Percentiles rank a stretch among this genome's conserved stretches.
Conservation (phyloP, 2,888 invertebrate species). For the Neuroscelio doddi region DNA sequence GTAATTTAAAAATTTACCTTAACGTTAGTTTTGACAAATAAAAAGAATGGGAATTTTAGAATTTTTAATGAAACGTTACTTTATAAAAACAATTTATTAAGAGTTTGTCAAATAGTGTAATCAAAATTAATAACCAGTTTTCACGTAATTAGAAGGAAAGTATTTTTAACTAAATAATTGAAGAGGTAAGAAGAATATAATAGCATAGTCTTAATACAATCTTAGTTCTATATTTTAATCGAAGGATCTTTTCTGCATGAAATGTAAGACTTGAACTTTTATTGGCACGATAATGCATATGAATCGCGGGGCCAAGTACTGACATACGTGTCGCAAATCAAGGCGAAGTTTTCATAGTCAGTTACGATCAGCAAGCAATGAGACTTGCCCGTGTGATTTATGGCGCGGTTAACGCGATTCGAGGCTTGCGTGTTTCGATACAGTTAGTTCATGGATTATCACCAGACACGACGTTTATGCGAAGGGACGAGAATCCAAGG, state of each 20-base stretch:
- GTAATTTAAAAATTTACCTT: too few relatives aligned
- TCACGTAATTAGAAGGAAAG: too few relatives aligned
- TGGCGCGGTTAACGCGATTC: constrained; percentile 36
- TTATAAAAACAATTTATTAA: too few relatives aligned
- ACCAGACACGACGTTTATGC: constrained; percentile 42
- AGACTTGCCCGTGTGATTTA: constrained; percentile 47
- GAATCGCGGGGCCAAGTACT: constrained; percentile 8
- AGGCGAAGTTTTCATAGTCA: constrained; percentile 23
- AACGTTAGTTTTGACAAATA: too few relatives aligned
- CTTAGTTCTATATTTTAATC: background rate
- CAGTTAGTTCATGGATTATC: constrained; percentile 51
- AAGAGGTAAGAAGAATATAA: too few relatives aligned
- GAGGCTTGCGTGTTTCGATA: constrained; percentile 47
- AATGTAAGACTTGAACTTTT: constrained; percentile 16
- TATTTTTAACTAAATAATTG: too few relatives aligned
- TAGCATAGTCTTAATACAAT: too few relatives aligned
- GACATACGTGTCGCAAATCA: constrained; percentile 32
- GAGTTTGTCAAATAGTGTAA: too few relatives aligned
- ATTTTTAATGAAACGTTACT: too few relatives aligned
- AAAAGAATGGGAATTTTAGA: too few relatives aligned
- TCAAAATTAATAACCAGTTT: too few relatives aligned
- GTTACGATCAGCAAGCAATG: constrained; percentile 29
- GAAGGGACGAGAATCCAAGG: constrained; percentile 37
- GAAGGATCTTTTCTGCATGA: background rate
- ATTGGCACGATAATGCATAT: constrained; percentile 21